These are phyloP conservation scores for Andrena chrysosceles DNA, from an alignment of 2,888 invertebrate species.

Conservation along the genomic window DNA sequence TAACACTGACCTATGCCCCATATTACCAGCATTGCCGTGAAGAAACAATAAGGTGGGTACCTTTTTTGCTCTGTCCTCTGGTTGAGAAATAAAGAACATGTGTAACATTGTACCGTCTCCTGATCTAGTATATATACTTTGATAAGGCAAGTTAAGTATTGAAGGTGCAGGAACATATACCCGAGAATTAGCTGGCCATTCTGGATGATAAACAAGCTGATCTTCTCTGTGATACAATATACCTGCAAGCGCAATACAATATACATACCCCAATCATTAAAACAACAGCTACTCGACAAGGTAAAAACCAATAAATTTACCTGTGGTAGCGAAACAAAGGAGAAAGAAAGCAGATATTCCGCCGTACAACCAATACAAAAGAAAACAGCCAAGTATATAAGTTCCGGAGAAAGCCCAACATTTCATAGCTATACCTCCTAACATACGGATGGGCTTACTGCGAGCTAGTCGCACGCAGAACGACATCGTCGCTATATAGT, in stretches of 20 bases:
- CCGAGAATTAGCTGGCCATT: slow-evolving; percentile 94
- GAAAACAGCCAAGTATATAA: slow-evolving; percentile 90
- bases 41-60: slow-evolving; percentile 95
- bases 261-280: background rate
- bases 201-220: slow-evolving; percentile 94
- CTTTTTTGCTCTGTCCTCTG: slow-evolving; percentile 88
- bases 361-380: slow-evolving; percentile 94
- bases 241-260: slow-evolving; percentile 86
- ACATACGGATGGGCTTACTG: slow-evolving; percentile 83
- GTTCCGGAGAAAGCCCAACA: slow-evolving; percentile 93
- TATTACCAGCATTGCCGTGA: slow-evolving; percentile 99
- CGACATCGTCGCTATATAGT: slow-evolving; percentile 72
- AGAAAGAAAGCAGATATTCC: slow-evolving; percentile 90
- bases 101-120: slow-evolving; percentile 92
- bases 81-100: slow-evolving; percentile 93
- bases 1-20: slow-evolving; percentile 93
- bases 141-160: slow-evolving; percentile 94
- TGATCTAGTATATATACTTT: slow-evolving; percentile 91
- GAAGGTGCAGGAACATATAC: slow-evolving; percentile 95
- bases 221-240: slow-evolving; percentile 95
- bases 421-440: slow-evolving; percentile 88
- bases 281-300: background rate
- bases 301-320: slow-evolving; percentile 79
- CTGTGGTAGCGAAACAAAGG: slow-evolving; percentile 89
- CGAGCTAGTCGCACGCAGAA: slow-evolving; percentile 77